Percentiles rank a stretch among this genome's conserved stretches.
phyloP scores from a whole-genome alignment of 2,797 vertebrate genomes.

The Odontamblyopus rebecca region DNA sequence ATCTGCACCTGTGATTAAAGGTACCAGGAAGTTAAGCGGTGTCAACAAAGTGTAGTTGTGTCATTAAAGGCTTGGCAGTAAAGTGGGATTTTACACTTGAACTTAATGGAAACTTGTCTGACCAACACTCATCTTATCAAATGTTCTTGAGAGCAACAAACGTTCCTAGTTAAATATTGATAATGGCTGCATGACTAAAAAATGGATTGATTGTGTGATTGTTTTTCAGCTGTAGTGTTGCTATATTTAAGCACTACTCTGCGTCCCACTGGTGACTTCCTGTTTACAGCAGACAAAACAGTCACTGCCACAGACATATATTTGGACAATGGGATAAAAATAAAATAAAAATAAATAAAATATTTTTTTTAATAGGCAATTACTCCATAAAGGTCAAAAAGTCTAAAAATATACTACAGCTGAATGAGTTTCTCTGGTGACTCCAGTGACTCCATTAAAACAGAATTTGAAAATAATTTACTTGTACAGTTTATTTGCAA shows the following conservation, averaged over 20 bases:
- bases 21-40: slow-evolving; percentile 6
- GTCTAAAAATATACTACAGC: too few relatives aligned
- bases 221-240: not conserved
- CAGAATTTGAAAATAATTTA: not conserved
- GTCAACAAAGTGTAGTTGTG: slow-evolving; percentile 39
- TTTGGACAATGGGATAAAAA: not conserved
- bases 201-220: not conserved
- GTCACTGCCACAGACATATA: not conserved
- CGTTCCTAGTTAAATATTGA: not conserved
- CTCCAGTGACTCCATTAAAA: not conserved
- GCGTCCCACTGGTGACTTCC: not conserved
- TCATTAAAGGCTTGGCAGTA: slow-evolving; percentile 16
- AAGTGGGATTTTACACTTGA: slow-evolving; percentile 6
- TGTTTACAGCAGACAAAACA: not conserved
- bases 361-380: not conserved
- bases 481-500: too few relatives aligned
- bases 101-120: slow-evolving; percentile 8
- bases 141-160: slow-evolving; percentile 9
- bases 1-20: slow-evolving; percentile 3
- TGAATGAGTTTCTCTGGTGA: too few relatives aligned
- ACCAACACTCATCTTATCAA: slow-evolving; percentile 12
- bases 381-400: not conserved
- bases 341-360: not conserved
- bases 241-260: not conserved
- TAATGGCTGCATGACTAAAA: not conserved